These are phyloP conservation scores for Staurois parvus DNA, from an alignment of 2,797 vertebrate species.

Conservation along the genomic window DNA sequence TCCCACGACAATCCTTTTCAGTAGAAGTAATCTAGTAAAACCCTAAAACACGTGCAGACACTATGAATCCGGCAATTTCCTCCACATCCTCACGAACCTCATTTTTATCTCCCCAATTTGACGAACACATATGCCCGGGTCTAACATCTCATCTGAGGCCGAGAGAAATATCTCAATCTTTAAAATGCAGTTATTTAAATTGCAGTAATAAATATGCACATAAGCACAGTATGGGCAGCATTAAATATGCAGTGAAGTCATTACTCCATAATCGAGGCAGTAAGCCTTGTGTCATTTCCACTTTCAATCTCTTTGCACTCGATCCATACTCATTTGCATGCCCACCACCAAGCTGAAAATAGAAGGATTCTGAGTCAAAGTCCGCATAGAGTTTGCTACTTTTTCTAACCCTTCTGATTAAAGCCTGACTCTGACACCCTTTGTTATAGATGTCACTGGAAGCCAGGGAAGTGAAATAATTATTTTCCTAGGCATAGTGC, in stretches of 20 bases:
- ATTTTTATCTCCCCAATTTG: background rate
- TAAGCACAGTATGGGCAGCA: constrained; percentile 25
- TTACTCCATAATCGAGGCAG: constrained; percentile 51
- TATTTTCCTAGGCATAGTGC: background rate
- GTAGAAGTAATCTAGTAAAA: background rate
- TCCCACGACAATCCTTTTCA: background rate
- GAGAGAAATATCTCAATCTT: constrained; percentile 40
- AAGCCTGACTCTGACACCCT: background rate
- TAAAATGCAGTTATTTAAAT: constrained; percentile 52
- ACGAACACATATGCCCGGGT: background rate
- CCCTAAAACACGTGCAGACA: background rate
- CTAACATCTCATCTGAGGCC: background rate
- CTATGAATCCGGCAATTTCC: background rate
- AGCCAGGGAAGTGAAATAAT: background rate
- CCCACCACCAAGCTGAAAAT: background rate
- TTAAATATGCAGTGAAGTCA: constrained; percentile 48
- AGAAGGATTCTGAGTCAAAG: background rate
- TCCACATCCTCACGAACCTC: background rate
- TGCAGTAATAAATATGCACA: constrained; percentile 52
- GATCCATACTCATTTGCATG: constrained; percentile 40
- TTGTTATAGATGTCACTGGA: background rate
- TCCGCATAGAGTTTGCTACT: background rate
- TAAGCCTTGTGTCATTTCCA: constrained; percentile 41
- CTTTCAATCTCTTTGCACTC: constrained; percentile 43
- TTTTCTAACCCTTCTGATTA: background rate